A percentile compares a stretch with the other conserved stretches of the same genome.
These are phyloP conservation scores for Ips nitidus DNA, from an alignment of 1,140 invertebrate species.

Conservation along the genomic window DNA sequence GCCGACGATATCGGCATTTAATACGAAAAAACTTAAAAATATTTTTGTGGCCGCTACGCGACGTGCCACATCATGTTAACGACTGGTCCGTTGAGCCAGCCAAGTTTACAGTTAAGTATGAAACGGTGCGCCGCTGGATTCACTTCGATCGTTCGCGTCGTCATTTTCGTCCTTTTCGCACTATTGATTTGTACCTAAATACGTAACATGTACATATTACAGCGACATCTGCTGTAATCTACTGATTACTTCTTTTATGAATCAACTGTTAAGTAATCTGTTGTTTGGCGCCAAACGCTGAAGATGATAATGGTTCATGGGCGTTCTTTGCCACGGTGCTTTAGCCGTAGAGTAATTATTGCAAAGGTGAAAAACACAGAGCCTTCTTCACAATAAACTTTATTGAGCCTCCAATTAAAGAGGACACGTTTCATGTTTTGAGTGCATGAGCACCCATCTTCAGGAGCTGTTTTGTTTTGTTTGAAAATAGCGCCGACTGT, in stretches of 20 bases:
- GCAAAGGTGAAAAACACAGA: too few relatives aligned
- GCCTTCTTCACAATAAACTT: too few relatives aligned
- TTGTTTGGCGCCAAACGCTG: neutral
- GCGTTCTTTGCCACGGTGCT: too few relatives aligned
- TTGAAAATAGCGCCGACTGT: too few relatives aligned
- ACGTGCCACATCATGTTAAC: slow-evolving; percentile 55
- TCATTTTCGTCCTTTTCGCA: slow-evolving; percentile 5
- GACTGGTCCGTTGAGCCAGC: slow-evolving; percentile 45
- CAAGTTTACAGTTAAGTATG: slow-evolving; percentile 45
- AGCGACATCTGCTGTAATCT: slow-evolving; percentile 23
- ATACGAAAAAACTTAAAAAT: slow-evolving; percentile 50
- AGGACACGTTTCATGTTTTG: too few relatives aligned
- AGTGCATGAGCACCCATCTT: too few relatives aligned
- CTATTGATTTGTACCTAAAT: slow-evolving; percentile 11
- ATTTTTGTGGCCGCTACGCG: slow-evolving; percentile 42
- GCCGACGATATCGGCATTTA: slow-evolving; percentile 46
- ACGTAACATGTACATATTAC: neutral
- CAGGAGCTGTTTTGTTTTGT: too few relatives aligned
- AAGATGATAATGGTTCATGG: neutral
- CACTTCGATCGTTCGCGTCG: slow-evolving; percentile 9
- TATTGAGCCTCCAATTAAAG: too few relatives aligned
- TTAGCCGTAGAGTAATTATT: too few relatives aligned
- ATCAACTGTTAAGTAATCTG: slow-evolving; percentile 15
- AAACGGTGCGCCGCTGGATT: slow-evolving; percentile 35
- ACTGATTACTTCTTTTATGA: neutral